phyloP scores from a whole-genome alignment of 2,113 vertebrate species.

The Lanius collurio region DNA sequence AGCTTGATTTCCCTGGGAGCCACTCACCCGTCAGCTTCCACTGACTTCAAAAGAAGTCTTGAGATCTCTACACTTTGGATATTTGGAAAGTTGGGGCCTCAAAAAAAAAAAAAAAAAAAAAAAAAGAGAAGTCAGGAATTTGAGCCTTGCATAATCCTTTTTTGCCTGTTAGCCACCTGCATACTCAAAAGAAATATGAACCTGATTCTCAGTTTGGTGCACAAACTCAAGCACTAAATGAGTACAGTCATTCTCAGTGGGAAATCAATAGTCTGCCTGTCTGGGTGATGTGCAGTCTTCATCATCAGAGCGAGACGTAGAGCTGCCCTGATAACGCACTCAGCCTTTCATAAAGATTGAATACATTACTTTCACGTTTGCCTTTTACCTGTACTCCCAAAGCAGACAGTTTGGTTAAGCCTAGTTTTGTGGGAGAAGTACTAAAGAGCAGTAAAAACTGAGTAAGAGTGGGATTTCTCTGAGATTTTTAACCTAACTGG shows the following conservation, averaged over 20 bases:
- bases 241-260: neutral
- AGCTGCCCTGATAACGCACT: neutral
- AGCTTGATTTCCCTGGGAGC: neutral
- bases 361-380: neutral
- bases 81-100: neutral
- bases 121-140: neutral
- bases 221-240: neutral
- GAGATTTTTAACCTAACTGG: neutral
- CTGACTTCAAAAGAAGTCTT: neutral
- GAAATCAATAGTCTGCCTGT: neutral
- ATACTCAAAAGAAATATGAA: neutral
- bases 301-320: neutral
- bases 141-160: neutral
- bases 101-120: neutral
- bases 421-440: neutral
- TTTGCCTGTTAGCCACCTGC: neutral
- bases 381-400: neutral
- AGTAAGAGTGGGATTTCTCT: neutral
- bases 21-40: neutral
- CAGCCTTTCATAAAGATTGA: neutral
- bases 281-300: neutral
- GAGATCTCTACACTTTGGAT: neutral
- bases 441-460: neutral
- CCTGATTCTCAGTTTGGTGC: neutral
- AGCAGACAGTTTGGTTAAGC: neutral